A percentile compares a stretch with the other conserved stretches of the same genome.
Conservation (phyloP, 2,797 vertebrate species). For the Galaxias olidus region DNA sequence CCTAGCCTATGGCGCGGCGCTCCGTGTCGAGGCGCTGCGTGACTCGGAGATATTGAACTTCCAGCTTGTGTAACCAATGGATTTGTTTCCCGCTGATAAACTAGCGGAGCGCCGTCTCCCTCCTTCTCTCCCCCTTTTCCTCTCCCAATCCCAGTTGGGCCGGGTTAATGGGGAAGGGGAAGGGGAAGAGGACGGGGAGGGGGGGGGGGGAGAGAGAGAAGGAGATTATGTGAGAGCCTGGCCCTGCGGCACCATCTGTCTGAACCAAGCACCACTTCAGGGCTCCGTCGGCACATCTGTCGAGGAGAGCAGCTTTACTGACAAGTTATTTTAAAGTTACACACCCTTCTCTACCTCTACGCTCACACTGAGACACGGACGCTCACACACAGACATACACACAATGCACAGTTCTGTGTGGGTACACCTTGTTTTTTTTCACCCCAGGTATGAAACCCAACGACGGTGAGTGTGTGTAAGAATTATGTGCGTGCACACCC, state of each 20-base stretch:
- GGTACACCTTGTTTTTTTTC: background rate
- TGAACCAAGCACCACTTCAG: conserved; percentile 73
- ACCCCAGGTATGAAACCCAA: background rate
- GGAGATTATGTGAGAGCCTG: conserved; percentile 75
- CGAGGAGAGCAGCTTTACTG: conserved; percentile 71
- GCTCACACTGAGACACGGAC: conserved; percentile 17
- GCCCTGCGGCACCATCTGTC: conserved; percentile 86
- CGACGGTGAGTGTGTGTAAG: conserved; percentile 8
- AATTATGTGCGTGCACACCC: background rate
- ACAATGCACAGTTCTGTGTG: conserved; percentile 41
- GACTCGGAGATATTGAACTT: conserved; percentile 79
- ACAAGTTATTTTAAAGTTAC: conserved; percentile 75
- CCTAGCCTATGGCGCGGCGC: conserved; percentile 37
- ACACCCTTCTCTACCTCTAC: conserved; percentile 49
- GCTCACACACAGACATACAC: conserved; percentile 17
- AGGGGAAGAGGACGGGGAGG: conserved; percentile 37
- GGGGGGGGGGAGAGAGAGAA: conserved; percentile 39
- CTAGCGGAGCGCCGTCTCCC: conserved; percentile 64
- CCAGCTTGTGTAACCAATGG: conserved; percentile 84
- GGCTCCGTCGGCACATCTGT: conserved; percentile 77
- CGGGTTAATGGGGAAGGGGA: background rate
- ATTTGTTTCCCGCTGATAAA: conserved; percentile 83
- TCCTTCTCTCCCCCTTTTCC: conserved; percentile 45
- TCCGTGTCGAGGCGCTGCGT: conserved; percentile 70
- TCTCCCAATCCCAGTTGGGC: conserved; percentile 21